Conservation (phyloP, 2,113 vertebrate genomes). For the Bubo blakistoni region DNA sequence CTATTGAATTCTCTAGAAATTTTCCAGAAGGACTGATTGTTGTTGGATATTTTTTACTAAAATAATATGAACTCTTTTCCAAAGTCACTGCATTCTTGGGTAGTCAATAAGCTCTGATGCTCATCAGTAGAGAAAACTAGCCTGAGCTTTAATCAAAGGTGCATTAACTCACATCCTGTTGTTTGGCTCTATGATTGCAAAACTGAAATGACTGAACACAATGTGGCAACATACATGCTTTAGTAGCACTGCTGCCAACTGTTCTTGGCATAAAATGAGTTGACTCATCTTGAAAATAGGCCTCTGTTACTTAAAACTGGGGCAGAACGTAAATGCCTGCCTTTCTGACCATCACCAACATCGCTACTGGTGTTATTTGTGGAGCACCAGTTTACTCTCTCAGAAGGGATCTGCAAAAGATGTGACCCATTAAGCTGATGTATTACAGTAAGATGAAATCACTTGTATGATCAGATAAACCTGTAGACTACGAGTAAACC, state of each 20-base stretch:
- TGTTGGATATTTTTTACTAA: background rate
- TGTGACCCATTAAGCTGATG: background rate
- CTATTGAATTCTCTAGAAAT: background rate
- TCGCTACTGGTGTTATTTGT: background rate
- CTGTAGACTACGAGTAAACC: background rate
- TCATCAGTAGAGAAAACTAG: background rate
- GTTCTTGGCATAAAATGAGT: slow-evolving; percentile 46
- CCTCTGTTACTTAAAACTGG: slow-evolving; percentile 28
- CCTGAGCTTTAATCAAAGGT: slow-evolving; percentile 33
- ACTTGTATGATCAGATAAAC: background rate
- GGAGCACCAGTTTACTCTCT: background rate
- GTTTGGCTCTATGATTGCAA: slow-evolving; percentile 29
- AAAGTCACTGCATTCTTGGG: background rate
- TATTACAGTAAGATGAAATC: background rate
- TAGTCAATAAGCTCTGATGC: background rate
- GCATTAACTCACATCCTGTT: slow-evolving; percentile 59
- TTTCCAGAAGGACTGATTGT: background rate
- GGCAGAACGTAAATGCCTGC: slow-evolving; percentile 17
- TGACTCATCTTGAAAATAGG: slow-evolving; percentile 53
- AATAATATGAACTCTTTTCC: background rate
- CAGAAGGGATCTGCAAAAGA: background rate
- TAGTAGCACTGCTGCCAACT: slow-evolving; percentile 34
- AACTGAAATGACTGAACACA: slow-evolving; percentile 44
- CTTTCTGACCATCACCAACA: background rate
- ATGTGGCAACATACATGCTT: slow-evolving; percentile 30